phyloP scores from a whole-genome alignment of 2,888 invertebrate species.

The Cybosia mesomella region DNA sequence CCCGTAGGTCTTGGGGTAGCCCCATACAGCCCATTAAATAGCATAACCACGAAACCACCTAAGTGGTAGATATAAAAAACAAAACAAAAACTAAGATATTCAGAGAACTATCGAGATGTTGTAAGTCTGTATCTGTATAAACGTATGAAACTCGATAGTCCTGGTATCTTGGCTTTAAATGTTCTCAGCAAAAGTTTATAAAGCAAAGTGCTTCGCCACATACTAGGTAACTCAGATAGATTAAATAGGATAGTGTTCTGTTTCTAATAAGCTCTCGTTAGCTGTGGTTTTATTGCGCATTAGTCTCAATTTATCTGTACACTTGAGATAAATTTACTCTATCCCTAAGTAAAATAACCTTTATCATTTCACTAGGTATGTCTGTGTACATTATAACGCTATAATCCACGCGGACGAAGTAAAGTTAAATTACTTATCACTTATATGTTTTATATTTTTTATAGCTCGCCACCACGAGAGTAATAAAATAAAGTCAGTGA shows the following conservation, averaged over 20 bases:
- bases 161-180: neutral
- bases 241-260: conserved; percentile 37
- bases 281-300: conserved; percentile 41
- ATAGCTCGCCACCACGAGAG: too few relatives aligned
- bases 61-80: too few relatives aligned
- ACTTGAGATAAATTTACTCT: conserved; percentile 32
- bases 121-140: neutral
- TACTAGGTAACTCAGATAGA: conserved; percentile 41
- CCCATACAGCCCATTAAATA: too few relatives aligned
- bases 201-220: conserved; percentile 27
- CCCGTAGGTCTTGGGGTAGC: too few relatives aligned
- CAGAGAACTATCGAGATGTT: too few relatives aligned
- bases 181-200: neutral
- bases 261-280: conserved; percentile 53
- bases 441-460: too few relatives aligned
- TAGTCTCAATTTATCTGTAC: conserved; percentile 45
- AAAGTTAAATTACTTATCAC: neutral
- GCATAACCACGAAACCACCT: too few relatives aligned
- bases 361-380: neutral
- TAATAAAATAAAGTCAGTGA: too few relatives aligned
- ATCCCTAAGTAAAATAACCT: neutral
- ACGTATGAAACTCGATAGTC: neutral
- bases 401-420: neutral
- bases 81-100: too few relatives aligned
- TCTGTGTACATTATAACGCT: neutral